phyloP scores from a whole-genome alignment of 35 echinoderm and acorn worm species.

The Ophiothrix spiculata region DNA sequence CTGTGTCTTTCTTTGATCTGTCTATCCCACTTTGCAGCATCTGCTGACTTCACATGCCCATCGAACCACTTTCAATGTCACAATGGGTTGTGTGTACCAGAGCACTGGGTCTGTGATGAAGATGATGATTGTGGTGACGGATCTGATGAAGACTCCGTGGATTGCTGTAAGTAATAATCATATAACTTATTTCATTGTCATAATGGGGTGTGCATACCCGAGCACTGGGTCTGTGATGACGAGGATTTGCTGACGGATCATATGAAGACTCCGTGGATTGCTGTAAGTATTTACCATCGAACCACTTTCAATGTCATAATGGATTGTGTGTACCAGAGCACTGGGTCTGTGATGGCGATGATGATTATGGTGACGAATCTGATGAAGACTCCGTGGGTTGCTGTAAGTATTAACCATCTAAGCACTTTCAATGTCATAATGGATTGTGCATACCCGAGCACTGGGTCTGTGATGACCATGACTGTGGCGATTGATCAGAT shows the following conservation, averaged over 20 bases:
- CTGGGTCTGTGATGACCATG: no score
- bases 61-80: background rate
- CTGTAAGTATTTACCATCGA: no score
- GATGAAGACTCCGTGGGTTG: background rate
- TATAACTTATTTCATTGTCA: no score
- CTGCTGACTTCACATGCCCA: background rate
- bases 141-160: background rate
- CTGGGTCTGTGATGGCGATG: background rate
- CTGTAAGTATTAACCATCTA: no score
- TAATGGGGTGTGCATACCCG: no score
- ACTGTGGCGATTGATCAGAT: no score
- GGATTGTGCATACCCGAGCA: no score
- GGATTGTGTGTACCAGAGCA: background rate
- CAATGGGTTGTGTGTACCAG: background rate
- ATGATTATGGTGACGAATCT: background rate
- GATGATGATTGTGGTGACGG: background rate
- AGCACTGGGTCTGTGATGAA: background rate
- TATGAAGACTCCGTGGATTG: no score
- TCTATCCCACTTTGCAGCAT: background rate
- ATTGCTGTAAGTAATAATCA: background rate
- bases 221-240: no score
- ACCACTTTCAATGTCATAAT: background rate
- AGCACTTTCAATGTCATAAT: no score
- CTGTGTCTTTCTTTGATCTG: no score
- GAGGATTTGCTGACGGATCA: no score